Evolutionary conservation across 2,888 invertebrate species (phyloP).

Genomic region (Mamestra brassicae): DNA sequence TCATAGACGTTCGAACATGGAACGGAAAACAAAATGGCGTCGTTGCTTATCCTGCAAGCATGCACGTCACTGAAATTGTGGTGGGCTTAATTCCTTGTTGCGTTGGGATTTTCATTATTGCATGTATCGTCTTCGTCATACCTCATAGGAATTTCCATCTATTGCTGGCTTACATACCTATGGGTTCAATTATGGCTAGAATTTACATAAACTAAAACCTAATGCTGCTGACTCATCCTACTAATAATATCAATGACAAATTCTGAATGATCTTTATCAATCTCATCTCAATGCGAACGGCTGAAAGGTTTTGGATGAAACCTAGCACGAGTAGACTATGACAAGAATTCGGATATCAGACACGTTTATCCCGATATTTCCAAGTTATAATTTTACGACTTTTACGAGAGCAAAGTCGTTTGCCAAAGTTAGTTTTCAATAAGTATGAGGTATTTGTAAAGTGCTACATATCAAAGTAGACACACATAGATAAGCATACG

Average conservation of each 20-base stretch:
- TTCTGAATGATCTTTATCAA: neutral
- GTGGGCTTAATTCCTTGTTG: neutral
- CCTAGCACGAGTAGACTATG: neutral
- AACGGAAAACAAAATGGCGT: conserved; percentile 36
- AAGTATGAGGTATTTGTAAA: neutral
- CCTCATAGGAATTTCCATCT: neutral
- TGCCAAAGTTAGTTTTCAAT: neutral
- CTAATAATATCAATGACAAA: neutral
- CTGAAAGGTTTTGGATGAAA: neutral
- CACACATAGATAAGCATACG: conserved; percentile 13
- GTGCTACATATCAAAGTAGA: conserved; percentile 6
- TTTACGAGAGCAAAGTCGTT: no score
- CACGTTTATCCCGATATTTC: no score
- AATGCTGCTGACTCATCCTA: neutral
- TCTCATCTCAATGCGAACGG: neutral
- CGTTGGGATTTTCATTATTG: conserved; percentile 15
- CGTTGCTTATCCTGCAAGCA: neutral
- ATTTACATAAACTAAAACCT: neutral
- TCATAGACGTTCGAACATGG: neutral
- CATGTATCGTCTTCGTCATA: neutral
- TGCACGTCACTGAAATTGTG: conserved; percentile 2
- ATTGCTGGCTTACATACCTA: neutral
- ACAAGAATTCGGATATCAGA: neutral
- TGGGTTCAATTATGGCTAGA: neutral
- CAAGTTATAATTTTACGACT: no score